These are phyloP conservation scores for Limosa lapponica DNA, from an alignment of 2,797 vertebrate genomes.

Conservation along the genomic window DNA sequence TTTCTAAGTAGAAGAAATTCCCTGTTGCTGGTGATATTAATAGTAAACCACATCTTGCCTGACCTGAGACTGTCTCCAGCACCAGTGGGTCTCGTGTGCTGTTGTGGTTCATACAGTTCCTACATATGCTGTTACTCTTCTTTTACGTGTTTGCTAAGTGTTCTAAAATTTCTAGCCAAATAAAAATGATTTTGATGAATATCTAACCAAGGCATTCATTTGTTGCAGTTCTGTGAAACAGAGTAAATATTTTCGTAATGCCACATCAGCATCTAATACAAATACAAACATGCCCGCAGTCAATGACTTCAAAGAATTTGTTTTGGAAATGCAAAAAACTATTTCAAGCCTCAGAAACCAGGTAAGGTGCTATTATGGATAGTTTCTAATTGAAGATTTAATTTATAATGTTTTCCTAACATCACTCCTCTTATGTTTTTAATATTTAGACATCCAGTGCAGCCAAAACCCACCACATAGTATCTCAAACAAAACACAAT, in stretches of 20 bases:
- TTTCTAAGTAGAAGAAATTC: neutral
- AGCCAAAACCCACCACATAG: neutral
- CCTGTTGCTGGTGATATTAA: neutral
- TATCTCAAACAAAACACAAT: neutral
- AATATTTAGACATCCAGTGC: neutral
- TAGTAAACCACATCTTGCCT: neutral
- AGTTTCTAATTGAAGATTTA: neutral
- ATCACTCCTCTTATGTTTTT: neutral
- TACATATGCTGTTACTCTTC: neutral
- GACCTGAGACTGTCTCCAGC: neutral
- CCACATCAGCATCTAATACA: constrained; percentile 72
- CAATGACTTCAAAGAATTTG: constrained; percentile 94
- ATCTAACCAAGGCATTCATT: neutral
- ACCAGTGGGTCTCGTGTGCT: neutral
- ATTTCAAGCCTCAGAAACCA: constrained; percentile 94
- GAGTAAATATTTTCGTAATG: constrained; percentile 66
- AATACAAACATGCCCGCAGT: constrained; percentile 73
- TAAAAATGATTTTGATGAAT: neutral
- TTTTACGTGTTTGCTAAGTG: neutral
- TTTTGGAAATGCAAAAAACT: constrained; percentile 94
- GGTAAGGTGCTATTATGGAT: constrained; percentile 71
- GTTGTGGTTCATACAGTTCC: neutral
- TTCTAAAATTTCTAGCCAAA: neutral
- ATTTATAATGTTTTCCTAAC: neutral
- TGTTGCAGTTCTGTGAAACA: constrained; percentile 75